phyloP scores from a whole-genome alignment of 2,797 vertebrate genomes.

The Urophycis tenuis region DNA sequence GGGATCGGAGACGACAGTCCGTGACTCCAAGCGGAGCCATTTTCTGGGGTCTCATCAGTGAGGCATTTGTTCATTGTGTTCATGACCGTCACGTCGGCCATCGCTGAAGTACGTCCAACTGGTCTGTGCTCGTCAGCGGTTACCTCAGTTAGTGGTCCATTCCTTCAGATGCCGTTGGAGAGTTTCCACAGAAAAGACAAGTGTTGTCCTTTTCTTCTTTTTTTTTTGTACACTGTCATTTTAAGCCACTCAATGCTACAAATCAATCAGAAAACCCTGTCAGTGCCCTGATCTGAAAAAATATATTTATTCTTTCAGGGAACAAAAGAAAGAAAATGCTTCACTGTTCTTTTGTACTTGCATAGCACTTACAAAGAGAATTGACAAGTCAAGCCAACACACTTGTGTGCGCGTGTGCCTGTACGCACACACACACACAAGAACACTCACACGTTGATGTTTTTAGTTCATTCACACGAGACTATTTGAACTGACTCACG shows the following conservation, averaged over 20 bases:
- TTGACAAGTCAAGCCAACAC: conserved; percentile 47
- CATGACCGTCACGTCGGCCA: conserved; percentile 17
- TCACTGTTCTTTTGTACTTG: conserved; percentile 74
- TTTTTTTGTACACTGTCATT: conserved; percentile 5
- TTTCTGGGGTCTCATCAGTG: conserved; percentile 11
- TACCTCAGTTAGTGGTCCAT: conserved; percentile 35
- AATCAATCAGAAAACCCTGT: conserved; percentile 63
- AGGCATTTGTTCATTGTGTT: conserved; percentile 39
- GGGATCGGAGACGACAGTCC: conserved; percentile 41
- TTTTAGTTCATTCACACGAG: conserved; percentile 60
- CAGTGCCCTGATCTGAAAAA: conserved; percentile 66
- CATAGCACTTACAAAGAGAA: conserved; percentile 78
- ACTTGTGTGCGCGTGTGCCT: conserved; percentile 40
- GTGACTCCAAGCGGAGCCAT: conserved; percentile 36
- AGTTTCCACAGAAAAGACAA: conserved; percentile 25
- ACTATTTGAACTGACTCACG: conserved; percentile 63
- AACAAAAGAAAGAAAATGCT: conserved; percentile 69
- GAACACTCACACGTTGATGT: conserved; percentile 14
- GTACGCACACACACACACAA: conserved; percentile 15
- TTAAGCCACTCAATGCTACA: conserved; percentile 50
- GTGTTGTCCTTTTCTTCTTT: not conserved
- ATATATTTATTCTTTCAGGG: conserved; percentile 69
- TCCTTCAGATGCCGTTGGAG: conserved; percentile 43
- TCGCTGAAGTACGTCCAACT: conserved; percentile 27
- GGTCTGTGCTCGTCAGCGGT: conserved; percentile 36